These are phyloP conservation scores for Cygnus atratus DNA, from an alignment of 2,113 vertebrate genomes.

Conservation along the genomic window DNA sequence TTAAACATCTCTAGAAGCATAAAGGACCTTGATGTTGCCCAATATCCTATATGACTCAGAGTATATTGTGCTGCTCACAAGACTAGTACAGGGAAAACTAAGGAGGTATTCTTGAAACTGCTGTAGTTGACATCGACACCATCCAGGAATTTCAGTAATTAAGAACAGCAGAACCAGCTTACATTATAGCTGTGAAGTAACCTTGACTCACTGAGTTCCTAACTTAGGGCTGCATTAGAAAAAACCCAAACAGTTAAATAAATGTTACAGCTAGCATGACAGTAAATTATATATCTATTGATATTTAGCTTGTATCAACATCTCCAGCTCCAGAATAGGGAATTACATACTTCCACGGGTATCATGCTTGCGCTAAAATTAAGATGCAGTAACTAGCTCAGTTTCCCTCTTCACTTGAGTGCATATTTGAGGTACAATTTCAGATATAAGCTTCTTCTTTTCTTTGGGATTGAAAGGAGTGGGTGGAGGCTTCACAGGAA, in stretches of 20 bases:
- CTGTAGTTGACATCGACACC: background rate
- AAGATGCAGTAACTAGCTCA: background rate
- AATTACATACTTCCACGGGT: background rate
- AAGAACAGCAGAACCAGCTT: background rate
- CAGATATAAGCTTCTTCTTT: background rate
- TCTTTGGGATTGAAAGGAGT: background rate
- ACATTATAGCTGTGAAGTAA: background rate
- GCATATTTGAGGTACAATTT: background rate
- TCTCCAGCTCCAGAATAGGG: background rate
- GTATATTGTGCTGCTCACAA: background rate
- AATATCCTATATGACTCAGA: background rate
- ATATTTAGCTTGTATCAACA: background rate
- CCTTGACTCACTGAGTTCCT: background rate
- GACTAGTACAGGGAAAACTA: background rate
- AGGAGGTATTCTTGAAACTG: background rate
- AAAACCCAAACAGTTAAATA: background rate
- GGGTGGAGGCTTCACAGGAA: too few species aligned
- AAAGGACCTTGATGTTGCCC: background rate
- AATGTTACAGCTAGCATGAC: background rate
- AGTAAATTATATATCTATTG: background rate
- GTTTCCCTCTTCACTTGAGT: background rate
- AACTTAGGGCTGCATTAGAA: background rate
- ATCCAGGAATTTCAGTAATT: background rate
- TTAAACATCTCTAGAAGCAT: background rate
- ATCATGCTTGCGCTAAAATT: background rate